A percentile compares a stretch with the other conserved stretches of the same genome.
These are phyloP conservation scores for Lates japonicus DNA, from an alignment of 2,797 vertebrate species.

Conservation along the genomic window DNA sequence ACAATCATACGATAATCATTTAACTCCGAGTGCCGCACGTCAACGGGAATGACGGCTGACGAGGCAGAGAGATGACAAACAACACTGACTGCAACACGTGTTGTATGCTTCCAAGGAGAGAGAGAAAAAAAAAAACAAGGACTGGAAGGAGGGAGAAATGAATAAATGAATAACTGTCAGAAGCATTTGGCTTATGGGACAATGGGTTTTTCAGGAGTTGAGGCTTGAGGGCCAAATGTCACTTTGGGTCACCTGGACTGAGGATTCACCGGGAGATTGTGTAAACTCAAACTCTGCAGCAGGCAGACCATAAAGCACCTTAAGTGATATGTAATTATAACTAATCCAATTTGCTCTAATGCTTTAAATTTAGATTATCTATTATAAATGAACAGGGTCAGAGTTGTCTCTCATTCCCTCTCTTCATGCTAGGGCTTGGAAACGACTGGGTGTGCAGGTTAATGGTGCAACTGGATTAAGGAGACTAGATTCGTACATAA, in stretches of 20 bases:
- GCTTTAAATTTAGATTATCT: slow-evolving; percentile 59
- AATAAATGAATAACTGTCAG: slow-evolving; percentile 85
- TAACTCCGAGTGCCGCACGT: slow-evolving; percentile 71
- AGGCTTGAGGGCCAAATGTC: slow-evolving; percentile 57
- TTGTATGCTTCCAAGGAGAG: slow-evolving; percentile 53
- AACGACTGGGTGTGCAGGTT: slow-evolving; percentile 60
- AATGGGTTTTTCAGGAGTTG: slow-evolving; percentile 60
- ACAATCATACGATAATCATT: slow-evolving; percentile 81
- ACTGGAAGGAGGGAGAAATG: slow-evolving; percentile 51
- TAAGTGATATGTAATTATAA: slow-evolving; percentile 32
- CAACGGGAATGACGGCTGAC: slow-evolving; percentile 76
- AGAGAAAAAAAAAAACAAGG: slow-evolving; percentile 38
- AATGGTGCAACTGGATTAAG: slow-evolving; percentile 75
- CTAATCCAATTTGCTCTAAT: slow-evolving; percentile 52
- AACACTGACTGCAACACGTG: slow-evolving; percentile 56
- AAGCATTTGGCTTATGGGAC: slow-evolving; percentile 76
- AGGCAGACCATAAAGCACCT: slow-evolving; percentile 23
- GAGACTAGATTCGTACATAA: slow-evolving; percentile 72
- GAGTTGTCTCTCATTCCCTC: slow-evolving; percentile 29
- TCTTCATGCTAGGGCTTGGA: slow-evolving; percentile 40
- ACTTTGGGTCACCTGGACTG: slow-evolving; percentile 63
- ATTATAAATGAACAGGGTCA: slow-evolving; percentile 59
- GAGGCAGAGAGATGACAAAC: slow-evolving; percentile 72
- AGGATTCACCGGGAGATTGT: slow-evolving; percentile 35
- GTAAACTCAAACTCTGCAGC: slow-evolving; percentile 24